Evolutionary conservation across 2,888 invertebrate genomes (phyloP), one percentile per base, ranked within the genome.

Genomic region (Galerucella nymphaeae): DNA sequence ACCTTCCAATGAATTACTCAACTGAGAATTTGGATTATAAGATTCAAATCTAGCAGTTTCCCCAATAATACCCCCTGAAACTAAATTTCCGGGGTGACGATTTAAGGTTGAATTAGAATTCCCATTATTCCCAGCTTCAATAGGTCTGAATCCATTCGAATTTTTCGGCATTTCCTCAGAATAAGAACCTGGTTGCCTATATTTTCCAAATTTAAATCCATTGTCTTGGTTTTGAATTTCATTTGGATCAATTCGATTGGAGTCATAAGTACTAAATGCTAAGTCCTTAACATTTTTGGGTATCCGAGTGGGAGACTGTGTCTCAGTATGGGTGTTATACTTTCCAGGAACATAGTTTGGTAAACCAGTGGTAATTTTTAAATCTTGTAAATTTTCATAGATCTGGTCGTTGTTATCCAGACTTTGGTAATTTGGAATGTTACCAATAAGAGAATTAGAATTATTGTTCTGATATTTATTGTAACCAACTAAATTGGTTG

Each of bases 281-380:
- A 82, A 71, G 68, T 81, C 81, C 63, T 76, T 80, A n/a, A 80
- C 71, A 61, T 72, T 81, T 67, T 73, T 79, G n/a, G 80, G 78
- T 50, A 77, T 45, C 18, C 63, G 63, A 16, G 70, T 72, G 0
- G 80, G 79, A 14, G 77, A 69, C 58, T 77, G 79, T 13, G 16
- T 64, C 11, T 80, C 79, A 18, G 76, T 53, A 23, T 70, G 68
- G 1, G 78, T 72, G 45, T 77, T 77, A 38, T 73, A 78, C 64
- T 76, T 78, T 8, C 74, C 75, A 0, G 80, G 74, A 5, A 72
- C 76, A 66, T 79, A 80, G 71, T 80, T 79, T 14, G 82, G 83
- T 57, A 81, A 64, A 45, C 18, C 62, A 20, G 45, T 10, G 16
- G 48, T 13, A 11, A 41, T 13, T 66, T 68, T 70, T 42, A 74